These are phyloP conservation scores for Drosophila malerkotliana DNA, from an alignment of 1,140 invertebrate species.

Conservation along the genomic window DNA sequence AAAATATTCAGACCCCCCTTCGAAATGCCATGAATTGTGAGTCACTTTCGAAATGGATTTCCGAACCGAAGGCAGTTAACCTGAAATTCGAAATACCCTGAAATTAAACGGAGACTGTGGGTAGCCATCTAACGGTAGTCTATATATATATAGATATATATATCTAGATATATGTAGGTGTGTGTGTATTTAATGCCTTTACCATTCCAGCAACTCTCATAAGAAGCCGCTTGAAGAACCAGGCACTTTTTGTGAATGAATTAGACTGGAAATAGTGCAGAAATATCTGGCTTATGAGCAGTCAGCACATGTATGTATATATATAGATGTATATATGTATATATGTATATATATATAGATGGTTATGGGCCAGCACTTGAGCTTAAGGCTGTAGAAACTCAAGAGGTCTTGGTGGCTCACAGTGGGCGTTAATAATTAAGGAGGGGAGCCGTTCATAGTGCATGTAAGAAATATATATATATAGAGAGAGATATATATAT, in stretches of 20 bases:
- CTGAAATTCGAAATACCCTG: conserved; percentile 9
- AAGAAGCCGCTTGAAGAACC: too few relatives aligned
- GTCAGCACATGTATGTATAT: conserved; percentile 2
- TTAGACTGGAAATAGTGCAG: conserved; percentile 79
- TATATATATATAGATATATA: background rate
- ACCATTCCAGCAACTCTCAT: conserved; percentile 1
- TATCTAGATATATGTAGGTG: background rate
- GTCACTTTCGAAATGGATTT: conserved; percentile 6
- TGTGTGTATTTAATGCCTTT: conserved; percentile 12
- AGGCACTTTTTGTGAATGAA: conserved; percentile 70
- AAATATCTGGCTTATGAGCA: conserved; percentile 17
- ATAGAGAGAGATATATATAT: background rate
- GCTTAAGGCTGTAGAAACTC: conserved; percentile 28
- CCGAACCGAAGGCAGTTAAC: background rate
- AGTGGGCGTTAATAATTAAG: conserved; percentile 36
- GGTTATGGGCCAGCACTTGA: conserved; percentile 12
- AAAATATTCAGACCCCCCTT: conserved; percentile 9
- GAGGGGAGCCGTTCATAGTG: conserved; percentile 8
- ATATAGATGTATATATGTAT: background rate
- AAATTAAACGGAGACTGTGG: conserved; percentile 10
- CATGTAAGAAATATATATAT: conserved; percentile 11
- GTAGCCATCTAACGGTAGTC: conserved; percentile 18
- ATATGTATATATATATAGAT: background rate
- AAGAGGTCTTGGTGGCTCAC: conserved; percentile 27
- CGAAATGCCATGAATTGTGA: conserved; percentile 10